Evolutionary conservation across 1,140 invertebrate species (phyloP).

Genomic region (Danaus melanippus): DNA sequence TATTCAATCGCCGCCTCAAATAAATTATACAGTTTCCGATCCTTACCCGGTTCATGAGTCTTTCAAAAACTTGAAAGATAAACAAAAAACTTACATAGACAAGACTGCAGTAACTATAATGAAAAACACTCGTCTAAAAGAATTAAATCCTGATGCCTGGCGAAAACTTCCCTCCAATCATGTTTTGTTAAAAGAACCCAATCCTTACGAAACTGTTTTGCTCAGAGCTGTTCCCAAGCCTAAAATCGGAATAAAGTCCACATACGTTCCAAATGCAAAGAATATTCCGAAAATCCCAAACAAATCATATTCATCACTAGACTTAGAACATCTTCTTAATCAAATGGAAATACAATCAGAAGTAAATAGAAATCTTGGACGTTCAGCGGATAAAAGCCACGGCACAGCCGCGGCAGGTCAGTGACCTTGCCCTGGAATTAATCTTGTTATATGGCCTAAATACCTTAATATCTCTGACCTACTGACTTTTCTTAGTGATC

Average conservation of each 20-base stretch:
- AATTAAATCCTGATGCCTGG: slow-evolving; percentile 25
- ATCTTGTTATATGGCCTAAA: slow-evolving; percentile 20
- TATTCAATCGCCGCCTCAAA: no score
- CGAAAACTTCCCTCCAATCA: slow-evolving; percentile 29
- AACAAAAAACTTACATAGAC: slow-evolving; percentile 19
- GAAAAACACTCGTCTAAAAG: slow-evolving; percentile 25
- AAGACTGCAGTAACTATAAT: slow-evolving; percentile 30
- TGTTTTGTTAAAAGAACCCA: slow-evolving; percentile 40
- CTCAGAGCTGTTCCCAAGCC: slow-evolving; percentile 34
- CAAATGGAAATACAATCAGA: slow-evolving; percentile 61
- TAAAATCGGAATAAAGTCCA: slow-evolving; percentile 23
- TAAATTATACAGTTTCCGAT: no score
- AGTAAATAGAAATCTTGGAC: slow-evolving; percentile 59
- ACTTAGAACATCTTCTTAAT: slow-evolving; percentile 52
- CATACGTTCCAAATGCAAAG: slow-evolving; percentile 20
- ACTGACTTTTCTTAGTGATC: slow-evolving; percentile 17
- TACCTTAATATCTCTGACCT: slow-evolving; percentile 16
- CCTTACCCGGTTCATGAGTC: neutral
- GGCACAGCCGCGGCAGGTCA: slow-evolving; percentile 49
- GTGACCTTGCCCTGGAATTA: slow-evolving; percentile 48
- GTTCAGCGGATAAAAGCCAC: slow-evolving; percentile 51
- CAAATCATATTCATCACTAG: slow-evolving; percentile 47
- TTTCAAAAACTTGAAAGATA: slow-evolving; percentile 10
- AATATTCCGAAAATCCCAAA: slow-evolving; percentile 20
- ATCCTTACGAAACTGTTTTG: slow-evolving; percentile 54